Evolutionary conservation across 2,113 vertebrate genomes (phyloP).

Genomic region (Eubucco bourcierii): DNA sequence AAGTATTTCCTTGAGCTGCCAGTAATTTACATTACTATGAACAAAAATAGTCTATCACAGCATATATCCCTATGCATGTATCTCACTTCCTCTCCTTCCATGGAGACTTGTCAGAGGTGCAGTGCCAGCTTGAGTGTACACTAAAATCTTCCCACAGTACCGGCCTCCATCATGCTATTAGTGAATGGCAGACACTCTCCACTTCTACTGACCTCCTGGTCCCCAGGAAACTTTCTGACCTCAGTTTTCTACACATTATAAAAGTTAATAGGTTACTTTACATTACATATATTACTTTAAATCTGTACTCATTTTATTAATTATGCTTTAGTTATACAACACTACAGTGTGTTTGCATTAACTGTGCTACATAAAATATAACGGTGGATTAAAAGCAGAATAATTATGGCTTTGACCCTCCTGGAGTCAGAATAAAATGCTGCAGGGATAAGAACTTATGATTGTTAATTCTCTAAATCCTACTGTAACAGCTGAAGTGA

Average conservation of each 20-base stretch:
- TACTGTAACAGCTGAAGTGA: background rate
- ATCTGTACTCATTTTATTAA: background rate
- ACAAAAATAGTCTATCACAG: background rate
- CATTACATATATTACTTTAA: background rate
- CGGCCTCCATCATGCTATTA: rapidly evolving
- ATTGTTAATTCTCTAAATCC: conserved; percentile 28
- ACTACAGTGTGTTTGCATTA: background rate
- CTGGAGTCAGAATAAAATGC: conserved; percentile 8
- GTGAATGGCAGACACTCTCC: background rate
- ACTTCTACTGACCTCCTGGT: background rate
- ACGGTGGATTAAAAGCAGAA: background rate
- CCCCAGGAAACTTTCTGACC: background rate
- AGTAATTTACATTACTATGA: background rate
- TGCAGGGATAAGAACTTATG: conserved; percentile 13
- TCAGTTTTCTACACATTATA: background rate
- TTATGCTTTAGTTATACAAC: background rate
- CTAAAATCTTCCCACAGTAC: background rate
- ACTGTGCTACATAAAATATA: background rate
- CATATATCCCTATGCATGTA: background rate
- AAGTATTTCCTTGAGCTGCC: background rate
- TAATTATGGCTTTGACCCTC: conserved; percentile 2
- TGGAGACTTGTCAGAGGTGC: background rate
- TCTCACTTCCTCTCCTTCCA: rapidly evolving
- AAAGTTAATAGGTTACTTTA: background rate
- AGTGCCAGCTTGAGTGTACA: background rate